phyloP scores from a whole-genome alignment of 2,888 invertebrate genomes.

The Alloscopus bannaensis region DNA sequence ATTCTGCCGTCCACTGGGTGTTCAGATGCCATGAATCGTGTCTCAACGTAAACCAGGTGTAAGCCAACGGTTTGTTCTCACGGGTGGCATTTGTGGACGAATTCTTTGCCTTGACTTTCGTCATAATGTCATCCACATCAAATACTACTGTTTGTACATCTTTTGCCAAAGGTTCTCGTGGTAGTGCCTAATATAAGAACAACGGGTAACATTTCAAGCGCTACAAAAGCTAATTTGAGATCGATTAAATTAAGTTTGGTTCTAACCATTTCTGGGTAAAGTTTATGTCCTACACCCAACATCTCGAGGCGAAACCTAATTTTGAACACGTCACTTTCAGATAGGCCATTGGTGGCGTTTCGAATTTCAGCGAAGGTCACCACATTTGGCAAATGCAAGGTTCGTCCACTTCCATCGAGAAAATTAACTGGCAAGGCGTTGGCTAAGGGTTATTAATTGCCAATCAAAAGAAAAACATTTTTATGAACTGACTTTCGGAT shows the following conservation, averaged over 20 bases:
- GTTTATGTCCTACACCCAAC: constrained; percentile 50
- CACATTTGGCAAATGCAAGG: constrained; percentile 44
- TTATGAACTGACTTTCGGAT: too few relatives aligned
- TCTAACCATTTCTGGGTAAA: constrained; percentile 35
- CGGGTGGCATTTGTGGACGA: background rate
- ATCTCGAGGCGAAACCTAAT: constrained; percentile 51
- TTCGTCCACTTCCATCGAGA: constrained; percentile 50
- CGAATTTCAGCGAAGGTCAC: constrained; percentile 36
- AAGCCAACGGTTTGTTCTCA: constrained; percentile 18
- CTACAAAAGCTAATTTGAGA: background rate
- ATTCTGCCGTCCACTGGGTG: constrained; percentile 34
- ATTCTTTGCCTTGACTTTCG: constrained; percentile 21
- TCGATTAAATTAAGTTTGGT: background rate
- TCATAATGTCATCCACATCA: constrained; percentile 46
- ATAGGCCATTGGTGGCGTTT: constrained; percentile 43
- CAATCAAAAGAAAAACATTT: too few relatives aligned
- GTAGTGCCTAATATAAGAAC: constrained; percentile 3
- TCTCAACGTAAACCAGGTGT: constrained; percentile 34
- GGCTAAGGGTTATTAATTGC: constrained; percentile 18
- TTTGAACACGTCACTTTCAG: constrained; percentile 38
- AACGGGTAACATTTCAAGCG: background rate
- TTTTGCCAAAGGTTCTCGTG: constrained; percentile 22
- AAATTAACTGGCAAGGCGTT: constrained; percentile 54
- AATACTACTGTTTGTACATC: constrained; percentile 48
- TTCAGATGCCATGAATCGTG: constrained; percentile 39